Base-by-base conservation (phyloP, 92 coral and sea anemone species). In the Epizoanthus rinbou region DNA sequence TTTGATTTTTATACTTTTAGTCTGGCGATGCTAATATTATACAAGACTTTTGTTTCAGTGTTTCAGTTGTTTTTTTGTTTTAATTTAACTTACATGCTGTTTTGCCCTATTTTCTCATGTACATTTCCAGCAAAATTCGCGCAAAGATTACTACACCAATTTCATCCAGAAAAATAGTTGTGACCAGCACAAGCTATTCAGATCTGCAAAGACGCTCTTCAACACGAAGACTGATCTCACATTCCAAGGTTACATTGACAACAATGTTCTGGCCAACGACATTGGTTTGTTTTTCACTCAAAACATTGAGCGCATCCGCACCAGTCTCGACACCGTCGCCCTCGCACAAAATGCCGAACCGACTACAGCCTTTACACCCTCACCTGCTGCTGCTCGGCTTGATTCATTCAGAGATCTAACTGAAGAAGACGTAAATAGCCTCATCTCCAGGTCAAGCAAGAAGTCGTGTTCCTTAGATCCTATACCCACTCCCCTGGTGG, bases 151-250 rank as follows among this genome's bases (percentile, higher is more conserved):
- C 21, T 82, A 82, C 82, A 66, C 92, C 68, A 74, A 68, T 57
- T 75, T 83, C 69, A 82, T 82, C 22, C 59, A 62, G 21, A 84
- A 87, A 58, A 86, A 86, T 35, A 82, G 90, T 75, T 24, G 35
- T 59, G 89, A 89, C 84, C 85, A 82, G 54, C 86, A 70, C 70
- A 86, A 76, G 73, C 85, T 89, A 13, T 89, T 89, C 74, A 65
- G 64, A 52, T 86, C 92, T 69, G 87, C 90, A 17, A 89, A 89
- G 57, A 74, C 85, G 6, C 85, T 89, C 37, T 89, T 82, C 64
- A 39, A 82, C 37, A 70, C 57, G 4, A 73, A 89, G 17, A 60
- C 82, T 17, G 92, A 82, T 24, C 65, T 81, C 37, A 10, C 52
- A 4, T 66, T 86, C 73, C 87, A 64, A 21, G 85, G 74, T 8